Percentiles rank a stretch among this genome's conserved stretches.
These are phyloP conservation scores for Artibeus jamaicensis DNA, from an alignment of 2,797 vertebrate species.

Conservation along the genomic window DNA sequence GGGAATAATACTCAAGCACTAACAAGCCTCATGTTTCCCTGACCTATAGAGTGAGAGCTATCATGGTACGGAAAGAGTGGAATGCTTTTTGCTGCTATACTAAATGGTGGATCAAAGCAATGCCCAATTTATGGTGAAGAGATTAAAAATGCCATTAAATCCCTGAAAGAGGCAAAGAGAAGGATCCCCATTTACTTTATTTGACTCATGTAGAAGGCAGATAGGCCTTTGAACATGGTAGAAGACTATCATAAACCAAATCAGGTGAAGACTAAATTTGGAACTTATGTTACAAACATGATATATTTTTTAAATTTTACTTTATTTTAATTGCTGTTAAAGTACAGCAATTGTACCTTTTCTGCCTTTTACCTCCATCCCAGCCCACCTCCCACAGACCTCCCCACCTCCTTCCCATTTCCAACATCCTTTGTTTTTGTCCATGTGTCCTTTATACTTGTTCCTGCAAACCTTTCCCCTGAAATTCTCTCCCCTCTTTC, in stretches of 20 bases:
- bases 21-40: background rate
- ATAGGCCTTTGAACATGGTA: background rate
- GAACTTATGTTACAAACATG: background rate
- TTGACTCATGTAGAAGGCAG: background rate
- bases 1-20: background rate
- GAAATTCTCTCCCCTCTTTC: too few relatives aligned
- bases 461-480: too few relatives aligned
- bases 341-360: too few relatives aligned
- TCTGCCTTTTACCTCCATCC: too few relatives aligned
- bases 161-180: background rate
- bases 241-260: background rate
- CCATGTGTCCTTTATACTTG: too few relatives aligned
- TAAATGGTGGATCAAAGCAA: background rate
- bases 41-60: background rate
- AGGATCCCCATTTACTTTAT: background rate
- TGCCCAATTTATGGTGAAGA: background rate
- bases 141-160: background rate
- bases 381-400: too few relatives aligned
- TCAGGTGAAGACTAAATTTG: background rate
- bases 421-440: too few relatives aligned
- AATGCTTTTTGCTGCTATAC: background rate
- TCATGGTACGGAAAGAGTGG: background rate
- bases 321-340: too few relatives aligned
- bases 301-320: too few relatives aligned
- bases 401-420: too few relatives aligned